These are phyloP conservation scores for Dione vanillae DNA, from an alignment of 2,888 invertebrate species.

Conservation along the genomic window DNA sequence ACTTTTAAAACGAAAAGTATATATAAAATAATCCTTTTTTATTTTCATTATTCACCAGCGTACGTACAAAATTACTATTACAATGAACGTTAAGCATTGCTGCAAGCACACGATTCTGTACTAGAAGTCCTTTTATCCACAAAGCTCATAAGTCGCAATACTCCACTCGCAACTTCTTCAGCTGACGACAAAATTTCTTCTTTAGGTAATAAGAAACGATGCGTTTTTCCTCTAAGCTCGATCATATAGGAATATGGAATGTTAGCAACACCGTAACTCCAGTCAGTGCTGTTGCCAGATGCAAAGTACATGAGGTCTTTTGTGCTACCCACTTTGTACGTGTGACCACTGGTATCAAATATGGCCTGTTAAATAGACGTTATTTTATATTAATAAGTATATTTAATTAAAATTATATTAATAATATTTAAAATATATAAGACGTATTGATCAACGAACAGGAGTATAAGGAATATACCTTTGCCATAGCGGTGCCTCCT, in stretches of 20 bases:
- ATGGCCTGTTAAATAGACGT: constrained; percentile 63
- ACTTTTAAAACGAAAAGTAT: background rate
- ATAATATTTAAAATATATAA: too few relatives aligned
- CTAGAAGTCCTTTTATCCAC: constrained; percentile 55
- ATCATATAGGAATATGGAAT: constrained; percentile 77
- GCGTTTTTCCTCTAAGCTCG: constrained; percentile 69
- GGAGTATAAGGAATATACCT: constrained; percentile 53
- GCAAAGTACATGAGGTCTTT: constrained; percentile 79
- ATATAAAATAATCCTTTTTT: background rate
- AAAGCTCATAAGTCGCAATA: constrained; percentile 66
- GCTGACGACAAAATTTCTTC: constrained; percentile 68
- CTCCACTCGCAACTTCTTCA: constrained; percentile 61
- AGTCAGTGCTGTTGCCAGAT: constrained; percentile 71
- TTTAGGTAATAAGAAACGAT: constrained; percentile 71
- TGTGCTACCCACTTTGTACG: constrained; percentile 77
- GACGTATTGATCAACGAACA: background rate
- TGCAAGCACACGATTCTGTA: constrained; percentile 45
- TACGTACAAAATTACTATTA: background rate
- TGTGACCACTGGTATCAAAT: constrained; percentile 61
- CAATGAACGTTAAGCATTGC: constrained; percentile 28
- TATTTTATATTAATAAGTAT: constrained; percentile 11
- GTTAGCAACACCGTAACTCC: constrained; percentile 71
- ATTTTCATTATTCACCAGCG: background rate
- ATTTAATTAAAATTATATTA: too few relatives aligned
- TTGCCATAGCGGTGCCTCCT: constrained; percentile 74